These are phyloP conservation scores for Hydrolagus affinis DNA, from an alignment of 2,113 vertebrate genomes.

Conservation along the genomic window DNA sequence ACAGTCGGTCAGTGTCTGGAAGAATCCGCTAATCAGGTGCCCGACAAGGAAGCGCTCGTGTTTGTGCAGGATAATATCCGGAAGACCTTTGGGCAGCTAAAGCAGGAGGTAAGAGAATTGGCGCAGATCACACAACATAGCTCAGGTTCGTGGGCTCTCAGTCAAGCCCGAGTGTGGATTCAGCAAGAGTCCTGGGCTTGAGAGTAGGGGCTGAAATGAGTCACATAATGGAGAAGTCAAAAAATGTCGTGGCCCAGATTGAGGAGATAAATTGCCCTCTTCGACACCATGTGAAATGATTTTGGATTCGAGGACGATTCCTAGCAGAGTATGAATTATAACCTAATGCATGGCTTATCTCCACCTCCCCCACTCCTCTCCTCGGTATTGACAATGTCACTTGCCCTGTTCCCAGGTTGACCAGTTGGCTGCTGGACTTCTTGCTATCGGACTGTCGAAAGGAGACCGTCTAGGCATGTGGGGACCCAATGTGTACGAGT, in stretches of 20 bases:
- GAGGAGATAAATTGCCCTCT: too few relatives aligned
- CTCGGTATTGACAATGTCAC: not conserved
- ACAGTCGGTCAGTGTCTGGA: conserved; percentile 64
- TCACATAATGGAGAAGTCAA: not conserved
- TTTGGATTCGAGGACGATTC: too few relatives aligned
- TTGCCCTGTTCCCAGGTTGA: conserved; percentile 63
- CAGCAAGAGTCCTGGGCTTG: not conserved
- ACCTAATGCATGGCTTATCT: too few relatives aligned
- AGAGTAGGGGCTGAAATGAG: not conserved
- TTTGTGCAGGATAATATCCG: conserved; percentile 59
- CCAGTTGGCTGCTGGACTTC: conserved; percentile 71
- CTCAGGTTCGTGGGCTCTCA: too few relatives aligned
- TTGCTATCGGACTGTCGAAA: conserved; percentile 72
- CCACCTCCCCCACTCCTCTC: too few relatives aligned
- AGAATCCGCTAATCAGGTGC: conserved; percentile 47
- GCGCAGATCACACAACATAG: not conserved
- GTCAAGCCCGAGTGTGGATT: too few relatives aligned
- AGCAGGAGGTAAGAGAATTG: conserved; percentile 64
- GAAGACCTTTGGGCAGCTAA: conserved; percentile 72
- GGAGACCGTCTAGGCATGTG: conserved; percentile 86
- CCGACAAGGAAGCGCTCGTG: conserved; percentile 62
- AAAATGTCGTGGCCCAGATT: not conserved
- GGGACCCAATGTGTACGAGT: conserved; percentile 84
- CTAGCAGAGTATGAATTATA: too few relatives aligned
- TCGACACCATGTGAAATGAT: too few relatives aligned